These are phyloP conservation scores for Drosophila subobscura DNA, from an alignment of 1,140 invertebrate species.

Conservation along the genomic window DNA sequence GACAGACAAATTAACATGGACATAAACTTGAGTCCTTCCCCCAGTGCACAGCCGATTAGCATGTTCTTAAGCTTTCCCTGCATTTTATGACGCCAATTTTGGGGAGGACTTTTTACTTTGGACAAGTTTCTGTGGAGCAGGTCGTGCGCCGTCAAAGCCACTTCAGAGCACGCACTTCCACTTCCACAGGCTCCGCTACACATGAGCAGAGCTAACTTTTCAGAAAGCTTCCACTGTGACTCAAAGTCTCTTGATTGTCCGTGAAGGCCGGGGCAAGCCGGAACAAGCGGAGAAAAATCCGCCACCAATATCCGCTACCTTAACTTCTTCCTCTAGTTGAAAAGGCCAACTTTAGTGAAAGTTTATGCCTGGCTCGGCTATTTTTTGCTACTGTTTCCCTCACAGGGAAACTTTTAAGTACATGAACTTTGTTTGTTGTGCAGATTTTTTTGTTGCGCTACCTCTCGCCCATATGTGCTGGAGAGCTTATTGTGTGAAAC, in stretches of 20 bases:
- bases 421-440: slow-evolving; percentile 62
- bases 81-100: slow-evolving; percentile 48
- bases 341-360: slow-evolving; percentile 57
- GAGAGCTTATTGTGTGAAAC: slow-evolving; percentile 66
- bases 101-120: slow-evolving; percentile 21
- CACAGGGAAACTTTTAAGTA: slow-evolving; percentile 76
- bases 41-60: slow-evolving; percentile 58
- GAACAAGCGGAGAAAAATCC: slow-evolving; percentile 16
- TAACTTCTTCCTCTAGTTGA: slow-evolving; percentile 55
- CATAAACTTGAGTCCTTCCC: slow-evolving; percentile 49
- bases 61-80: slow-evolving; percentile 41
- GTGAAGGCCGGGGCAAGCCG: slow-evolving; percentile 23
- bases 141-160: slow-evolving; percentile 27
- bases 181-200: not conserved
- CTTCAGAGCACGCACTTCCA: slow-evolving; percentile 28
- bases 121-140: slow-evolving; percentile 26
- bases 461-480: slow-evolving; percentile 29
- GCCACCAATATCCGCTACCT: slow-evolving; percentile 72
- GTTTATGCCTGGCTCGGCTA: slow-evolving; percentile 40
- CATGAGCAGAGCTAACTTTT: slow-evolving; percentile 20
- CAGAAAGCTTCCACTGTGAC: slow-evolving; percentile 36
- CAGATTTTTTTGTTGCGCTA: slow-evolving; percentile 16
- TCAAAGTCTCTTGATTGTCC: slow-evolving; percentile 51
- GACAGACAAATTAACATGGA: slow-evolving; percentile 63
- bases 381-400: slow-evolving; percentile 35